Percentiles rank a stretch among this genome's conserved stretches.
These are phyloP conservation scores for Psylliodes chrysocephalus DNA, from an alignment of 2,888 invertebrate species.

Conservation along the genomic window DNA sequence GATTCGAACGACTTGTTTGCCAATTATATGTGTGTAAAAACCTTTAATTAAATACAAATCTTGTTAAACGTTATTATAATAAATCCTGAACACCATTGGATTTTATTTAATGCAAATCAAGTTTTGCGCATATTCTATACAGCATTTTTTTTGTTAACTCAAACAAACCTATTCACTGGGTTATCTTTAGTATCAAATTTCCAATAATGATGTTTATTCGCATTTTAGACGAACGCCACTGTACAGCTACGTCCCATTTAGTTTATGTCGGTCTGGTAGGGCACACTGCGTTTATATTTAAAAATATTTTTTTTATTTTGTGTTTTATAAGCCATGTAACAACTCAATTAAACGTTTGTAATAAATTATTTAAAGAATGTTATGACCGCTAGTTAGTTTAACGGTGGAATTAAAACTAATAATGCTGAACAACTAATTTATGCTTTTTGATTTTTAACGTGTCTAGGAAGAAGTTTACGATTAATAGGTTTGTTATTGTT, in stretches of 20 bases:
- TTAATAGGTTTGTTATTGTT: neutral
- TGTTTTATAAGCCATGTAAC: slow-evolving; percentile 40
- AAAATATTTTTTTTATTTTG: slow-evolving; percentile 48
- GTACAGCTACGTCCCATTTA: slow-evolving; percentile 54
- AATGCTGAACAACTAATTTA: slow-evolving; percentile 3
- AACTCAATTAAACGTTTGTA: slow-evolving; percentile 46
- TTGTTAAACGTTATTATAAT: no score
- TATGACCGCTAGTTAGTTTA: slow-evolving; percentile 6
- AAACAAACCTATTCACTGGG: no score
- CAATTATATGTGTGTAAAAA: no score
- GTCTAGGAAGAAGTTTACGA: neutral
- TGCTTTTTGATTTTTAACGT: neutral
- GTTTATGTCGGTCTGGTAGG: slow-evolving; percentile 44
- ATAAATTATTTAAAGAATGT: slow-evolving; percentile 23
- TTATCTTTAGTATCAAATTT: no score
- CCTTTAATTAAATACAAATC: no score
- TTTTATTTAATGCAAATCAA: no score
- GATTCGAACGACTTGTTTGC: no score
- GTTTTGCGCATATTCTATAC: no score
- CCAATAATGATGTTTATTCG: no score
- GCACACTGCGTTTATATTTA: slow-evolving; percentile 46
- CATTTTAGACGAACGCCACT: slow-evolving; percentile 11
- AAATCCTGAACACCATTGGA: no score
- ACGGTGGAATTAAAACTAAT: slow-evolving; percentile 10
- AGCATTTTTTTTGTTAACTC: no score